Conservation (phyloP, 2,113 vertebrate genomes). For the Cyprinodon brontotheroides region DNA sequence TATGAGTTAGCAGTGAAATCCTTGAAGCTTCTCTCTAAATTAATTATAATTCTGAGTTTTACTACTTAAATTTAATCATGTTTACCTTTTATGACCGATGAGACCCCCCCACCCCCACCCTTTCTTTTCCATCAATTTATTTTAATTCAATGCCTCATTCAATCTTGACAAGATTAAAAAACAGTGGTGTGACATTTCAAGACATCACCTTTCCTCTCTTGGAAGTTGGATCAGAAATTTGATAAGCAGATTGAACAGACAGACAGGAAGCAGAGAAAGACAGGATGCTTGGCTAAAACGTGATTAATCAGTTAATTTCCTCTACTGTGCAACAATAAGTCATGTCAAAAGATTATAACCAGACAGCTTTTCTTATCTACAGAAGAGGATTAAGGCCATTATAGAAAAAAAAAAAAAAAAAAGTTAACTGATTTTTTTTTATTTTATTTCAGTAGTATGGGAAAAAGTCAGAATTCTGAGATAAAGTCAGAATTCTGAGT, state of each 20-base stretch:
- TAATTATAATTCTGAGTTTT: background rate
- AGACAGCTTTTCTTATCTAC: background rate
- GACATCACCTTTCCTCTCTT: background rate
- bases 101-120: background rate
- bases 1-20: background rate
- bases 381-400: no score
- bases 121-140: background rate
- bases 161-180: background rate
- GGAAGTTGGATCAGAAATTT: background rate
- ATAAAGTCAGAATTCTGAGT: no score
- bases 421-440: no score
- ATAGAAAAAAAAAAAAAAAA: no score
- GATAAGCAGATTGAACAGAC: background rate
- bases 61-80: background rate
- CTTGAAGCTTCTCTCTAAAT: background rate
- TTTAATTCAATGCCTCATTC: background rate
- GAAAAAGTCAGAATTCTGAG: background rate
- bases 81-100: background rate
- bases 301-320: background rate
- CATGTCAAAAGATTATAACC: background rate
- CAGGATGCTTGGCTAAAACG: background rate
- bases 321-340: background rate
- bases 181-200: constrained; percentile 7
- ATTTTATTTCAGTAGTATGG: no score
- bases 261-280: background rate